Conservation (phyloP, 2,797 vertebrate genomes). For the Paguma larvata region DNA sequence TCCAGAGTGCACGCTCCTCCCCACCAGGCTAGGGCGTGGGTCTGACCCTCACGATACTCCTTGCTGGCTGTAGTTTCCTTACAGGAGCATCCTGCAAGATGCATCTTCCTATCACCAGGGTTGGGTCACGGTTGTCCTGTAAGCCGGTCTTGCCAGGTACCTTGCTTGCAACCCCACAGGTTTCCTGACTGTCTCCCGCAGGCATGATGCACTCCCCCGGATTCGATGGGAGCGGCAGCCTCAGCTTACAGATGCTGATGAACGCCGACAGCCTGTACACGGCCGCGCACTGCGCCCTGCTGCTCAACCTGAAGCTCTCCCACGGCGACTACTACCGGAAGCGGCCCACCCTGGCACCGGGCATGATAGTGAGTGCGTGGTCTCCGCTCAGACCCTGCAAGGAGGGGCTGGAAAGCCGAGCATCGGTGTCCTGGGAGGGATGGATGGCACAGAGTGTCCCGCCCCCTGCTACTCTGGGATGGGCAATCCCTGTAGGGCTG, state of each 20-base stretch:
- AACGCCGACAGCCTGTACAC: slow-evolving; percentile 97
- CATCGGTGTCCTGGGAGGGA: accelerated
- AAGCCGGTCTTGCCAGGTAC: background rate
- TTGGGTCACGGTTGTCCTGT: accelerated
- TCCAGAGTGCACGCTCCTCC: background rate
- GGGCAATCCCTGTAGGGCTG: accelerated
- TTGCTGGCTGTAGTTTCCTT: background rate
- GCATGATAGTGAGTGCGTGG: slow-evolving; percentile 91
- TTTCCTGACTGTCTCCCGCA: slow-evolving; percentile 84
- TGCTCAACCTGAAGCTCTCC: slow-evolving; percentile 97
- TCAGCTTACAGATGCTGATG: slow-evolving; percentile 95
- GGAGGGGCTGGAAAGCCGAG: accelerated
- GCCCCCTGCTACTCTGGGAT: accelerated
- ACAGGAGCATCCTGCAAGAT: accelerated
- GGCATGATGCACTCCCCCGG: slow-evolving; percentile 95
- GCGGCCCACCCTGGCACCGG: slow-evolving; percentile 88
- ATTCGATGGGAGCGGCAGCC: slow-evolving; percentile 90
- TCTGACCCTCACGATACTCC: background rate
- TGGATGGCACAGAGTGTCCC: background rate
- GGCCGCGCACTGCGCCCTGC: slow-evolving; percentile 94
- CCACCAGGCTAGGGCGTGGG: accelerated
- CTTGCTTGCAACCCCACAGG: background rate
- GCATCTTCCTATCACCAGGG: accelerated
- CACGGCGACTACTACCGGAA: slow-evolving; percentile 95
- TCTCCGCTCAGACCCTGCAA: accelerated